phyloP scores from a whole-genome alignment of 2,797 vertebrate genomes.

The Tamandua tetradactyla region DNA sequence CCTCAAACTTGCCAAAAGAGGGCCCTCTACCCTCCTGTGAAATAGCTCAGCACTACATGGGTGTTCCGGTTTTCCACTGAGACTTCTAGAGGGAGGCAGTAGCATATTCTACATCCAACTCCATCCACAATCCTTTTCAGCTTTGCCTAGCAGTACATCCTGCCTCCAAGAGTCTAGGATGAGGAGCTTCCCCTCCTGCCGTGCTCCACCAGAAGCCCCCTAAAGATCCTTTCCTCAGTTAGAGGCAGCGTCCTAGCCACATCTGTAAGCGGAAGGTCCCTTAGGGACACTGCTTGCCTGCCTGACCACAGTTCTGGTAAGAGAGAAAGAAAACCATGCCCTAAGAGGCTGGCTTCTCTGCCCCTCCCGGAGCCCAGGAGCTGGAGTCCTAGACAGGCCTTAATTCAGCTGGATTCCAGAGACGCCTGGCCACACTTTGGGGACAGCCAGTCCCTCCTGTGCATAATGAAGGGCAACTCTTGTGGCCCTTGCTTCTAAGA shows the following conservation, averaged over 20 bases:
- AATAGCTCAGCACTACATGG: background rate
- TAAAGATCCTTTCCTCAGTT: background rate
- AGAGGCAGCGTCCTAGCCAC: background rate
- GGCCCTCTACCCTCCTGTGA: background rate
- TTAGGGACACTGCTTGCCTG: background rate
- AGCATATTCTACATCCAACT: background rate
- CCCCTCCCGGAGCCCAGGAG: background rate
- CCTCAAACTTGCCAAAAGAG: background rate
- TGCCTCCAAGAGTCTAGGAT: background rate
- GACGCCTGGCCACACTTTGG: background rate
- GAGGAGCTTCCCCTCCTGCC: background rate
- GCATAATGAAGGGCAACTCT: background rate
- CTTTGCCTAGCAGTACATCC: background rate
- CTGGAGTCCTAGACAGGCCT: background rate
- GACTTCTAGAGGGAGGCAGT: background rate
- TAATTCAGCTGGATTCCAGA: background rate
- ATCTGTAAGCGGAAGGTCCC: background rate
- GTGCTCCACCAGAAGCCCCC: background rate
- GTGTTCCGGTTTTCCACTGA: background rate
- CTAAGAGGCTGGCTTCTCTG: background rate
- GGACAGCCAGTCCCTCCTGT: background rate
- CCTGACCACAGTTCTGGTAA: background rate
- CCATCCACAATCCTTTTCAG: background rate
- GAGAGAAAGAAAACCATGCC: background rate
- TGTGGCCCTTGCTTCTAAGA: background rate